Evolutionary conservation across 2,113 vertebrate species (phyloP), one percentile per base, ranked within the genome.

Genomic region (Connochaetes taurinus): DNA sequence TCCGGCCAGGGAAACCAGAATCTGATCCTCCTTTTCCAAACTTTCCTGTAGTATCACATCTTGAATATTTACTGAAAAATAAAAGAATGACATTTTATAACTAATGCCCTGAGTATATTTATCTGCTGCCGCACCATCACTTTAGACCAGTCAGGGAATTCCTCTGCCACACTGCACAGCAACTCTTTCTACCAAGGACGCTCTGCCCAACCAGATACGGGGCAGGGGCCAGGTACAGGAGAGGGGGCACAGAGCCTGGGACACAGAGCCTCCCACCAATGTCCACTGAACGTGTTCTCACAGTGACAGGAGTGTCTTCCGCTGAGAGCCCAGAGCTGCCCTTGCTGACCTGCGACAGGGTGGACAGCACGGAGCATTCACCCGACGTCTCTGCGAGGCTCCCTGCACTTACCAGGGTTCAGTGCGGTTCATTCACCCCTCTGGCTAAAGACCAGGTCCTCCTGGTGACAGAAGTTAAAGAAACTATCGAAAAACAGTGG

Each of bases 1-100:
- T 97, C 99, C 99, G 97, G 99, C 99, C 97, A 99, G 98, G 5
- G 99, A 99, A 97, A 99, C 99, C 84, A 99, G 98, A 90, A 99
- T 99, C 98, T 99, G 99, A 97, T 99, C 99, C 98, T 99, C 99
- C 98, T 99, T 99, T 97, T 99, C 99, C 98, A 99, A 97, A 97
- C 99, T 99, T 97, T 99, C 99, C 98, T 99, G 99, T 87, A 99
- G 98, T 98, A 99, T 99, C 80, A 99, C 99, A 95, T 99, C 99
- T 98, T 99, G 99, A 98, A 99, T 99, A 98, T 99, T 99, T 97
- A 99, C 99, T 99, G 98, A 94, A 98, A 98, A 98, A 97, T 5
- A 95, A 74, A 97, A 97, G 89, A 74, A 92, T 55, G 80, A 33
- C 45, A 95, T 87, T 97, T 96, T 84, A 25, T 91, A 76, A 89